Base-by-base conservation (phyloP, 2,888 invertebrate genomes). In the Bibio marci region DNA sequence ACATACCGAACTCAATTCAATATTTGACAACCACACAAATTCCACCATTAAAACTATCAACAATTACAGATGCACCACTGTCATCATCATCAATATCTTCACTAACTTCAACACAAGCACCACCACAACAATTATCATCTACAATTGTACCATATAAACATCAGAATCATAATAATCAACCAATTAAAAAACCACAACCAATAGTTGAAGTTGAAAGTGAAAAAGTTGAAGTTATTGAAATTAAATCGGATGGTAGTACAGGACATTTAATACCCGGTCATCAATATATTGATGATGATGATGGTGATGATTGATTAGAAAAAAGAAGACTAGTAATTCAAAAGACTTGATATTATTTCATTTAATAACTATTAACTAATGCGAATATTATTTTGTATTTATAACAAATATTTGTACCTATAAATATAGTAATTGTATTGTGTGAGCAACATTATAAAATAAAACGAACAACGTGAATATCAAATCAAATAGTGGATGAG, bases 141-240 rank as follows among this genome's bases (percentile, higher is more conserved):
- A 6, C 22, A 22, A 22, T 6, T 22, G 8, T n/a, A 10, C 3
- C 18, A 26, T 26, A 12, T 10, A 14, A 5, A 14, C 32, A 18
- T 18, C 38, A 33, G 14, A 19, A 19, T 25, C 35, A 26, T 12
- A n/a, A n/a, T n/a, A n/a, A n/a, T n/a, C n/a, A n/a, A n/a, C 7
- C 7, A 27, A 8, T 14, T 15, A 12, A 22, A 25, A 4, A 14
- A 3, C 30, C 22, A 12, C 35, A 22, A 30, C 43, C 47, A 12
- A 45, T 45, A 40, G 27, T 38, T 10, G 32, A 38, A 15, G 57
- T 63, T 2, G 63, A 63, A 43, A 49, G 47, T 37, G 49, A 51
- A 47, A 61, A 62, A 45, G 52, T 57, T 14, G 62, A 63, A 46
- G 59, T 63, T 35, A 62, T 63, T 44, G 63, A 63, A 54, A 62